Percentiles rank a stretch among this genome's conserved stretches.
Conservation (phyloP, 2,113 vertebrate species). For the Sorex araneus region DNA sequence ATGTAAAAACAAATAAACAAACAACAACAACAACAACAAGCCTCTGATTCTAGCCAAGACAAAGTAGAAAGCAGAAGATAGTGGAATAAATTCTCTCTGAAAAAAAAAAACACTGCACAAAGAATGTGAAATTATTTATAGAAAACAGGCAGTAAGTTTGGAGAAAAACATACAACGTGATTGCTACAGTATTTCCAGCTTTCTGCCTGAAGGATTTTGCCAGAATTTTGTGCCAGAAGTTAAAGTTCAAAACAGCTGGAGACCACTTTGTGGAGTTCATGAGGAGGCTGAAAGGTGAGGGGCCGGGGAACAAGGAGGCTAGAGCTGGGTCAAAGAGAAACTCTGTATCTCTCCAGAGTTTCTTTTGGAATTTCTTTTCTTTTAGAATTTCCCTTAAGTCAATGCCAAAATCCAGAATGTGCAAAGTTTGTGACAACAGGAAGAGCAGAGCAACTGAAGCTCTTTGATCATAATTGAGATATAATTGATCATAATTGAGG, state of each 20-base stretch:
- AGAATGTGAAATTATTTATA: background rate
- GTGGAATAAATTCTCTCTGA: too few species aligned
- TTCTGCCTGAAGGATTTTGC: background rate
- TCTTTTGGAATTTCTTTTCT: too few species aligned
- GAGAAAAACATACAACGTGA: background rate
- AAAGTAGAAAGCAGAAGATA: background rate
- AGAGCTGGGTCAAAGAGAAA: background rate
- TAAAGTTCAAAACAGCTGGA: too few species aligned
- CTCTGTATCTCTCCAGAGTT: background rate
- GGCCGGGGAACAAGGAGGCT: background rate
- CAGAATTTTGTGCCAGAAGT: background rate
- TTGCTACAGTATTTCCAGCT: background rate
- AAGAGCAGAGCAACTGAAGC: background rate
- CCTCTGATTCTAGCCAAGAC: background rate
- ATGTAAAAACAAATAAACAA: too few species aligned
- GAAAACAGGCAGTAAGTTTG: too few species aligned
- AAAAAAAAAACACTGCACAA: background rate
- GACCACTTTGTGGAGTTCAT: accelerated
- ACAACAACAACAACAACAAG: too few species aligned
- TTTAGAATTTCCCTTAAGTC: background rate
- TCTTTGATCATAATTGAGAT: background rate
- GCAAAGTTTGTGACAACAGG: background rate
- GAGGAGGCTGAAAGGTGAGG: background rate
- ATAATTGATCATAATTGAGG: too few species aligned
- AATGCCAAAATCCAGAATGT: background rate